Base-by-base conservation (phyloP, 2,888 invertebrate species). In the Scelioninae gen. 2 region DNA sequence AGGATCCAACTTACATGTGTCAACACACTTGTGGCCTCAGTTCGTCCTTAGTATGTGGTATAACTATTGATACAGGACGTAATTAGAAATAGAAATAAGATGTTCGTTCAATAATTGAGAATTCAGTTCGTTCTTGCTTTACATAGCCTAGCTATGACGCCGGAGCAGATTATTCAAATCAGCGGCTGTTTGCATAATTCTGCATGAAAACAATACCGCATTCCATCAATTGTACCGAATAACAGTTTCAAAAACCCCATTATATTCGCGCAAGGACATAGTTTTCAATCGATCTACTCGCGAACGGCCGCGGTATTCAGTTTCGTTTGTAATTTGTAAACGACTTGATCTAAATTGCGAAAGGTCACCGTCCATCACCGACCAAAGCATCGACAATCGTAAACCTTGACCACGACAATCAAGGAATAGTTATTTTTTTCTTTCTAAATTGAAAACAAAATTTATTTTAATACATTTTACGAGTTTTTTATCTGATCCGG, bases 391-490 rank as follows among this genome's bases (percentile, higher is more conserved):
- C n/a, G 35, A 52, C 37, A 37, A 52, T 52, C 60, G 53, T 60
- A 60, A 60, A 72, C 52, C 28, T 45, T 37, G 57, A 55, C 22
- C 33, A 10, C 33, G 33, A 64, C 41, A 22, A 25, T 64, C 13
- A 57, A 70, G 11, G 16, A 11, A 43, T 43, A 41, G 6, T 6
- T 9, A 13, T 52, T 33, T 43, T 52, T 25, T 48, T 11, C n/a
- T 16, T 33, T 55, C 37, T 22, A 58, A 63, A 58, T 58, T 55
- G 46, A 68, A 68, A 63, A 45, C 50, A 37, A 68, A 68, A 61
- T 65, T 73, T 53, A 58, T 61, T 46, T 58, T 63, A 64, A 58
- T 69, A 53, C 53, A 50, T 46, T 64, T 64, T 58, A 64, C 33
- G 52, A 37, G 33, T 41, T 35, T 69, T 69, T 68, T 52, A 58